Conservation (phyloP, 2,113 vertebrate species). For the Myocastor coypus region DNA sequence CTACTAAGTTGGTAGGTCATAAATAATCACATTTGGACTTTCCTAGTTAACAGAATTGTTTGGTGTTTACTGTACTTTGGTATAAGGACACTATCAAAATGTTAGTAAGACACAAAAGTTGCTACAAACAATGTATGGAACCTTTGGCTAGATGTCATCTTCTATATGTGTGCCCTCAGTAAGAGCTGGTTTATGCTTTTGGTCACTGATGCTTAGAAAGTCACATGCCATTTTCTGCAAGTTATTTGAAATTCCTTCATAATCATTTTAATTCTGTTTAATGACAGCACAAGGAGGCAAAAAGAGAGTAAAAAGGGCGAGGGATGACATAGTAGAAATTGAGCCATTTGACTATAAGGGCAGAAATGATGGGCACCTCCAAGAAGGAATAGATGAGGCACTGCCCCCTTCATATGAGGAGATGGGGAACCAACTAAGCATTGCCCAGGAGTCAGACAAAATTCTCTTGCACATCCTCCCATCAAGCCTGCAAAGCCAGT, state of each 20-base stretch:
- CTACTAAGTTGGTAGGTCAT: neutral
- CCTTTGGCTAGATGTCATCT: neutral
- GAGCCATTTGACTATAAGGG: neutral
- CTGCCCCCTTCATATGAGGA: neutral
- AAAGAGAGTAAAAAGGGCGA: neutral
- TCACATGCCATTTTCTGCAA: conserved; percentile 8
- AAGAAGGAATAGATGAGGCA: neutral
- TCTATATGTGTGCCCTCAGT: neutral
- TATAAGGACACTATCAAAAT: neutral
- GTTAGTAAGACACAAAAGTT: neutral
- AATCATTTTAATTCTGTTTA: neutral
- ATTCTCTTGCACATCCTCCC: too few species aligned
- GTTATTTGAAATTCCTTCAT: neutral
- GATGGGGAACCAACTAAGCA: fast-evolving
- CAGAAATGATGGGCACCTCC: neutral
- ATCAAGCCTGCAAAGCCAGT: neutral
- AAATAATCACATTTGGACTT: neutral
- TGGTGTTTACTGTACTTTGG: neutral
- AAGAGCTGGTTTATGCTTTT: neutral
- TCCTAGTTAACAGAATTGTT: neutral
- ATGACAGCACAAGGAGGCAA: neutral
- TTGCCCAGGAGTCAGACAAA: neutral
- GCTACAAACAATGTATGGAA: neutral
- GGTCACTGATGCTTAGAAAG: neutral
- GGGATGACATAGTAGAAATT: neutral